Evolutionary conservation across 2,888 invertebrate species (phyloP), one percentile per base, ranked within the genome.

Genomic region (Hyalella azteca): DNA sequence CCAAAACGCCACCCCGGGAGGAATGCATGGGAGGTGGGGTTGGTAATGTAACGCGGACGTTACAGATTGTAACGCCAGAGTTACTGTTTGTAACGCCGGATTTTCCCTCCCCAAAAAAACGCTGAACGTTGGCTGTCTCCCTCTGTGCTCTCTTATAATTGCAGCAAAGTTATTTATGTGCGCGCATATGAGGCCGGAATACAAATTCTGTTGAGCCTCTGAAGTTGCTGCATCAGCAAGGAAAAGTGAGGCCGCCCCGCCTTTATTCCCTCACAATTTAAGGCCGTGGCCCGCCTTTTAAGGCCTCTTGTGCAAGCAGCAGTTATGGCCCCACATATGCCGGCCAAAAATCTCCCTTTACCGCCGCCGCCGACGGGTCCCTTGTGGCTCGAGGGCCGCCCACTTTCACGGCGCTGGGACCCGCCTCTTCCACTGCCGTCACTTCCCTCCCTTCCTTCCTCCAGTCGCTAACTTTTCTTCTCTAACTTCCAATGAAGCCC

Each of bases 111-210:
- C n/a, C n/a, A n/a, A n/a, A n/a, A n/a, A n/a, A n/a, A n/a, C n/a
- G n/a, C n/a, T n/a, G n/a, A n/a, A n/a, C n/a, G n/a, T n/a, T n/a
- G n/a, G n/a, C 49, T 13, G 19, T 22, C 54, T 9, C 66, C 19
- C 66, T 66, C 36, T 36, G 36, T 29, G 29, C 66, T 66, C 36
- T 66, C 36, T 66, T 36, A 36, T 66, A 66, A 66, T 66, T 66
- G 66, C 36, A 66, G 66, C 39, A 29, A 66, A 66, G 66, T 66
- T 66, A 66, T 66, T 66, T 66, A 66, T 36, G 66, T 36, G 66
- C 36, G 32, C 15, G 66, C 36, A 66, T 66, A 66, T 66, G 13
- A 66, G 39, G 66, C 66, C 36, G 36, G 66, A 66, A 66, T 66
- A 66, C 66, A 66, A 36, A 66, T 66, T 66, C 29, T 66, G 66